Evolutionary conservation across 2,888 invertebrate species (phyloP).

Genomic region (Drosophila bunnanda): DNA sequence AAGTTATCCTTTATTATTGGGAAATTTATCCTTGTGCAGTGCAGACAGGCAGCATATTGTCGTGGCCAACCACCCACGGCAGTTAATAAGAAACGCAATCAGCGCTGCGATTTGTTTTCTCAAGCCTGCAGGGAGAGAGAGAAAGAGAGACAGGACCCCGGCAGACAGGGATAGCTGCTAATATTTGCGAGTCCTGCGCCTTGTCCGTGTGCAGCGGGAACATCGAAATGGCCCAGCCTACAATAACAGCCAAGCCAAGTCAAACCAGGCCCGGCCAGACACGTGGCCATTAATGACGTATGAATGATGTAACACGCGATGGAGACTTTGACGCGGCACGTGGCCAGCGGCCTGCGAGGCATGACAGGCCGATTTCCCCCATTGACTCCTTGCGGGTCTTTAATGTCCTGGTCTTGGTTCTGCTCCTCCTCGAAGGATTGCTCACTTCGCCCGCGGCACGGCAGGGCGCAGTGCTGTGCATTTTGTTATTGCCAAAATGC

Average conservation of each 20-base stretch:
- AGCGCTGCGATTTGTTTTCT: slow-evolving; percentile 83
- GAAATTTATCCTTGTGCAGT: neutral
- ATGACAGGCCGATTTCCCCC: slow-evolving; percentile 61
- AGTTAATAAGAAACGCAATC: slow-evolving; percentile 82
- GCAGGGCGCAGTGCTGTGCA: slow-evolving; percentile 26
- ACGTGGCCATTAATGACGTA: slow-evolving; percentile 85
- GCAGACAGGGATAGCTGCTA: slow-evolving; percentile 55
- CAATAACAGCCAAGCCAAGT: slow-evolving; percentile 52
- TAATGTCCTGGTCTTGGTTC: slow-evolving; percentile 51
- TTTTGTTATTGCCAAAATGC: slow-evolving; percentile 51
- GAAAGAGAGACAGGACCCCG: slow-evolving; percentile 2
- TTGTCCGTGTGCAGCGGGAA: slow-evolving; percentile 55
- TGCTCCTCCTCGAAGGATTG: slow-evolving; percentile 49
- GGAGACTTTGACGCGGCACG: slow-evolving; percentile 63
- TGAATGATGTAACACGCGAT: slow-evolving; percentile 86
- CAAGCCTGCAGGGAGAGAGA: slow-evolving; percentile 57
- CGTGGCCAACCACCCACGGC: slow-evolving; percentile 55
- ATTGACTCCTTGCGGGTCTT: slow-evolving; percentile 49
- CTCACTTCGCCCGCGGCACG: slow-evolving; percentile 69
- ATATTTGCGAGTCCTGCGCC: slow-evolving; percentile 58
- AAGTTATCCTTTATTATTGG: too few relatives aligned
- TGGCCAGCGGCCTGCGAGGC: slow-evolving; percentile 70
- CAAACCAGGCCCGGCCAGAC: slow-evolving; percentile 53
- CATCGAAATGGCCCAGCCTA: slow-evolving; percentile 70
- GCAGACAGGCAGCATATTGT: slow-evolving; percentile 75